phyloP scores from a whole-genome alignment of 2,888 invertebrate species.

The Zelleria hepariella region DNA sequence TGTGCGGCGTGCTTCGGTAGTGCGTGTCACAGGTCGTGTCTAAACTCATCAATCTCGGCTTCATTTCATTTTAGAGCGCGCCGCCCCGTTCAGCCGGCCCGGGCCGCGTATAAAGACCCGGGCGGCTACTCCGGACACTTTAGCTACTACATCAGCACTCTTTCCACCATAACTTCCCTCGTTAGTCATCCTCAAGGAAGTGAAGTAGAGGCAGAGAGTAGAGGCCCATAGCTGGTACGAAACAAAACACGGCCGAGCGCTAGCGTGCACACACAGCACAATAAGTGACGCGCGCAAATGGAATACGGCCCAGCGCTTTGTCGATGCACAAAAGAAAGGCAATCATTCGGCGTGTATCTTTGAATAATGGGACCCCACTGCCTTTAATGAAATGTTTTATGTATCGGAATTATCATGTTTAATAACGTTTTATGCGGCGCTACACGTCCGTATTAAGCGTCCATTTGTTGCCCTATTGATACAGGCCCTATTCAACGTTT shows the following conservation, averaged over 20 bases:
- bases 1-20: constrained; percentile 57
- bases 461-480: constrained; percentile 24
- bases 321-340: constrained; percentile 68
- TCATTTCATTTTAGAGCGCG: constrained; percentile 50
- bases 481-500: constrained; percentile 15
- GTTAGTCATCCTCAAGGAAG: not conserved
- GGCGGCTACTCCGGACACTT: not conserved
- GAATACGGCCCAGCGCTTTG: constrained; percentile 59
- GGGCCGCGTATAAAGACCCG: not conserved
- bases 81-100: not conserved
- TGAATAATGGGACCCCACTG: constrained; percentile 62
- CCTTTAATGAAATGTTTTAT: constrained; percentile 68
- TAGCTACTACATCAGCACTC: not conserved
- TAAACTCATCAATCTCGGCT: constrained; percentile 66
- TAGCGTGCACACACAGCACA: constrained; percentile 62
- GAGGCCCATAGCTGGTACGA: not conserved
- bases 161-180: not conserved
- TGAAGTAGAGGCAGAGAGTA: not conserved
- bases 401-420: constrained; percentile 60
- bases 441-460: constrained; percentile 31
- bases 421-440: constrained; percentile 48
- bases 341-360: constrained; percentile 71
- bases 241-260: constrained; percentile 32
- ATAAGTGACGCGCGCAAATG: constrained; percentile 56
- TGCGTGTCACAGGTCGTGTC: constrained; percentile 69